phyloP scores from a whole-genome alignment of 2,113 vertebrate genomes.

The Mirounga angustirostris region DNA sequence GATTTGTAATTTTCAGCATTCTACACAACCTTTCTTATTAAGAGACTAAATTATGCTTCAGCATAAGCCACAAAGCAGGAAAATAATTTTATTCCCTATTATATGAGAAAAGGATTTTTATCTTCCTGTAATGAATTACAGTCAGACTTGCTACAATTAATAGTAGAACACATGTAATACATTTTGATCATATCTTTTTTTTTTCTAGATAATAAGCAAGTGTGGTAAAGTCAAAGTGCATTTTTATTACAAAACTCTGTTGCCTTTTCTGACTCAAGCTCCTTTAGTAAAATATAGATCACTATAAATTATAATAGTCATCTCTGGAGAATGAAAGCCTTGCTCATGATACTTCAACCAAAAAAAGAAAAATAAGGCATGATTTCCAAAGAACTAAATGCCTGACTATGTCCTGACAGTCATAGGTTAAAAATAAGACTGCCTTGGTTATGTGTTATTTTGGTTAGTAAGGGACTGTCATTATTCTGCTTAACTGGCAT shows the following conservation, averaged over 20 bases:
- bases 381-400: neutral
- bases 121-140: neutral
- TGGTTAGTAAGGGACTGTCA: slow-evolving; percentile 47
- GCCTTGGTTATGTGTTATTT: slow-evolving; percentile 59
- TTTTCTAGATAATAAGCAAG: slow-evolving; percentile 31
- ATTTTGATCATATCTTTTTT: neutral
- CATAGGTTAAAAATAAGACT: neutral
- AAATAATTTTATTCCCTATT: neutral
- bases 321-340: neutral
- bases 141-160: neutral
- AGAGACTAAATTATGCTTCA: neutral
- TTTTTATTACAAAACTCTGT: slow-evolving; percentile 16
- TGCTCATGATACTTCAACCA: neutral
- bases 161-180: neutral
- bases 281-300: slow-evolving; percentile 50
- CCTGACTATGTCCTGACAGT: slow-evolving; percentile 31
- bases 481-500: slow-evolving; percentile 72
- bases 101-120: neutral
- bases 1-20: neutral
- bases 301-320: neutral
- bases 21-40: neutral
- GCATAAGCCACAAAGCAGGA: neutral
- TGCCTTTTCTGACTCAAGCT: neutral
- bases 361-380: neutral
- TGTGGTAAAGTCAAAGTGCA: neutral